Percentiles rank a stretch among this genome's conserved stretches.
Evolutionary conservation across 1,140 invertebrate genomes (phyloP).

Genomic region (Araneus ventricosus): DNA sequence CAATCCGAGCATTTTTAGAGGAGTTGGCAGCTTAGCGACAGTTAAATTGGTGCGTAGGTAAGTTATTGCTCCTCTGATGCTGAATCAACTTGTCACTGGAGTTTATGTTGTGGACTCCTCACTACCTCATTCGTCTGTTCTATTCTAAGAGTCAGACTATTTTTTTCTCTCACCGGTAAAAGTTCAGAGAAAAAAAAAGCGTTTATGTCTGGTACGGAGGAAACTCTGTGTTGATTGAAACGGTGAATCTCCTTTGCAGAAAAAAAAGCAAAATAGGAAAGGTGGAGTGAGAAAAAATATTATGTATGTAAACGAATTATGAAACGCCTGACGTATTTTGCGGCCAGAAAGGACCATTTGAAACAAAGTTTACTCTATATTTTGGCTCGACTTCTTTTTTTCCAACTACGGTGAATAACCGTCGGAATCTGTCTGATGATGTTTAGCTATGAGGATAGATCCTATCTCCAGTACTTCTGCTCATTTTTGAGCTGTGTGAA

Average conservation of each 20-base stretch:
- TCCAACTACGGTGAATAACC: not conserved
- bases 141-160: conserved; percentile 41
- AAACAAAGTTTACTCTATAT: not conserved
- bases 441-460: too few relatives aligned
- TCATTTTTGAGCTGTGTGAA: too few relatives aligned
- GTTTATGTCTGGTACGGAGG: conserved; percentile 50
- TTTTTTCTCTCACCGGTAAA: not conserved
- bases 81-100: conserved; percentile 69
- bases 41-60: conserved; percentile 57
- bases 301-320: not conserved
- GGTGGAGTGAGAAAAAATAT: not conserved
- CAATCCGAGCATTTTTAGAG: conserved; percentile 34
- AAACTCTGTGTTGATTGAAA: conserved; percentile 8
- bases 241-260: not conserved
- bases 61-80: conserved; percentile 62
- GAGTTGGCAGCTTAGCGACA: conserved; percentile 41
- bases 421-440: not conserved
- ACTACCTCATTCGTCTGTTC: conserved; percentile 24
- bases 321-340: not conserved
- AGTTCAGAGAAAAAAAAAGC: not conserved
- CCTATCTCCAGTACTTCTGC: too few relatives aligned
- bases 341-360: not conserved
- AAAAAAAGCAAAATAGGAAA: not conserved
- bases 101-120: conserved; percentile 58
- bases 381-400: not conserved